Evolutionary conservation across 2,888 invertebrate genomes (phyloP).

Genomic region (Tinea trinotella): DNA sequence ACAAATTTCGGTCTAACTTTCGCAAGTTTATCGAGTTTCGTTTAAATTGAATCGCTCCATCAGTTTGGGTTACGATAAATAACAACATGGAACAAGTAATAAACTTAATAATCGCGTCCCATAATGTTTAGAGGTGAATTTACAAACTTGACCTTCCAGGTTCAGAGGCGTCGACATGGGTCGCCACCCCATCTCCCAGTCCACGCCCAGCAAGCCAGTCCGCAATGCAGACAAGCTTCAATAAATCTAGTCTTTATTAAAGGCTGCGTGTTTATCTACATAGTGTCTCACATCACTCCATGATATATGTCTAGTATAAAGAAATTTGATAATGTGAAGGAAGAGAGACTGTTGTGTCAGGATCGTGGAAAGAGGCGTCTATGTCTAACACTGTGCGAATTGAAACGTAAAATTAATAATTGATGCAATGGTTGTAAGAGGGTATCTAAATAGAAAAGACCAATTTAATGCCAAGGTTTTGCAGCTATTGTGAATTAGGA

Average conservation of each 20-base stretch:
- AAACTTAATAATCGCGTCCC: constrained; percentile 32
- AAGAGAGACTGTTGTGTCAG: no score
- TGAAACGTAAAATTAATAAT: no score
- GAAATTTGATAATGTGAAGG: no score
- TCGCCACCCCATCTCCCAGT: constrained; percentile 31
- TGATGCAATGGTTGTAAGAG: no score
- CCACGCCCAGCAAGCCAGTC: constrained; percentile 34
- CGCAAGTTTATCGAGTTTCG: neutral
- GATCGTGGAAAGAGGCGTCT: no score
- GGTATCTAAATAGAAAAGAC: neutral
- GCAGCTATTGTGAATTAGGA: no score
- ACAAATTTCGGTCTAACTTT: neutral
- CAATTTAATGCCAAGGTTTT: neutral
- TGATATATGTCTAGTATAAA: no score
- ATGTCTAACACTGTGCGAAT: no score
- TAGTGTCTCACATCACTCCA: neutral
- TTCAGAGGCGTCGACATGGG: constrained; percentile 37
- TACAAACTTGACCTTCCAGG: constrained; percentile 61
- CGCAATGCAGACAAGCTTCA: constrained; percentile 54
- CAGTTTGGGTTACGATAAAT: constrained; percentile 16
- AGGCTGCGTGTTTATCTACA: constrained; percentile 6
- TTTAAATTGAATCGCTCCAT: constrained; percentile 5
- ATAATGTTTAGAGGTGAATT: constrained; percentile 46
- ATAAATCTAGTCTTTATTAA: constrained; percentile 5
- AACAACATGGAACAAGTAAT: constrained; percentile 24